Evolutionary conservation across 2,797 vertebrate genomes (phyloP).

Genomic region (Chiroxiphia lanceolata): DNA sequence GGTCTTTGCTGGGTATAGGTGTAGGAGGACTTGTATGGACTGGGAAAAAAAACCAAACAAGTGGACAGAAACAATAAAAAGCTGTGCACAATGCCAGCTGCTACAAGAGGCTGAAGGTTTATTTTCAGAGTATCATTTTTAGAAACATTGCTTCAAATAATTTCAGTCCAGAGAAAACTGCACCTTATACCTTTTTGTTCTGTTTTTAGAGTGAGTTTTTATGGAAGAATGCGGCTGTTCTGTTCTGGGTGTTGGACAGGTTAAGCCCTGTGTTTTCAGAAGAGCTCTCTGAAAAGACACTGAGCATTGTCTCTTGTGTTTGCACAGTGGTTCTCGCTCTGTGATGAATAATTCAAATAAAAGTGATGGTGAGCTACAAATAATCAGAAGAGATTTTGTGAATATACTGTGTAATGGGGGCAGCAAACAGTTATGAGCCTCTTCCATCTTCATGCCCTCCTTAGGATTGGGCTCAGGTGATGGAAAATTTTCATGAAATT

Average conservation of each 20-base stretch:
- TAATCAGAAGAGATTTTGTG: not conserved
- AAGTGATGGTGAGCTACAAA: not conserved
- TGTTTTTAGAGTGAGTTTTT: not conserved
- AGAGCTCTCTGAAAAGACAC: not conserved
- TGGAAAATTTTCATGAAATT: not conserved
- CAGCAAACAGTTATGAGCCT: not conserved
- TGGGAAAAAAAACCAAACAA: not conserved
- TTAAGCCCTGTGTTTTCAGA: not conserved
- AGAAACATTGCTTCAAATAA: not conserved
- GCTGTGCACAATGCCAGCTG: not conserved
- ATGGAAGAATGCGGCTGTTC: not conserved
- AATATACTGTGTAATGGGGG: not conserved
- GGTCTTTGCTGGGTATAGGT: not conserved
- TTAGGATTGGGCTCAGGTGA: not conserved
- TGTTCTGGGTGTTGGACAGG: not conserved
- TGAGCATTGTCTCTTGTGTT: not conserved
- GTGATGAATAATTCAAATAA: not conserved
- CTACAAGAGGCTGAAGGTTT: not conserved
- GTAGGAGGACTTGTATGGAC: rapidly evolving
- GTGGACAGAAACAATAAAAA: not conserved
- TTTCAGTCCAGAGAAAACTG: not conserved
- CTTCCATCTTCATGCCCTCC: not conserved
- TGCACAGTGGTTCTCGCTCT: not conserved
- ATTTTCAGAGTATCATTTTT: not conserved
- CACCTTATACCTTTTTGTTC: not conserved